phyloP scores from a whole-genome alignment of 2,113 vertebrate genomes.

The Onychorhynchus coronatus region DNA sequence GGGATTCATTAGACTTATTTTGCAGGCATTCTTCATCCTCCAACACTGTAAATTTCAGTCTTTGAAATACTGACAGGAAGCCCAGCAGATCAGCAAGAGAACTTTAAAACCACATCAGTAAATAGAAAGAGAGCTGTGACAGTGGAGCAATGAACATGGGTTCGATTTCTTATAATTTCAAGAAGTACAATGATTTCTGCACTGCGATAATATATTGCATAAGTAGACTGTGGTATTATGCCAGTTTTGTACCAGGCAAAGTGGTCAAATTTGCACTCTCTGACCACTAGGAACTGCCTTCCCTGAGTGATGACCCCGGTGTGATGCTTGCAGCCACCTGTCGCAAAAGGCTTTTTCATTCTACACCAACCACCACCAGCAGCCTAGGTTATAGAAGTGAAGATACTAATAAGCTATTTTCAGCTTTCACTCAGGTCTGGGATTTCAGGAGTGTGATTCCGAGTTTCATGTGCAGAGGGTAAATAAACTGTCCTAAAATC shows the following conservation, averaged over 20 bases:
- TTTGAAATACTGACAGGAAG: neutral
- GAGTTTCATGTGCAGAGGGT: neutral
- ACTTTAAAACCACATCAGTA: neutral
- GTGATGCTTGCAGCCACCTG: neutral
- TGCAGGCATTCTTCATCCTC: neutral
- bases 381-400: neutral
- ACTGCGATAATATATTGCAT: neutral
- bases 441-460: neutral
- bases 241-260: neutral
- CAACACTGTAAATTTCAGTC: neutral
- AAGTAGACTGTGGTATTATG: neutral
- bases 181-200: neutral
- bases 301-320: accelerated
- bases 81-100: neutral
- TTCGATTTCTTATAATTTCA: neutral
- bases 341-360: neutral
- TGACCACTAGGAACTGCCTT: neutral
- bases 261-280: neutral
- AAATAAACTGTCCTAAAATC: neutral
- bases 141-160: accelerated
- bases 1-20: neutral
- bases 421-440: neutral
- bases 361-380: neutral
- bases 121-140: neutral
- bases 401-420: neutral